A percentile compares a stretch with the other conserved stretches of the same genome.
Conservation (phyloP, 2,797 vertebrate species). For the Spea hammondii region DNA sequence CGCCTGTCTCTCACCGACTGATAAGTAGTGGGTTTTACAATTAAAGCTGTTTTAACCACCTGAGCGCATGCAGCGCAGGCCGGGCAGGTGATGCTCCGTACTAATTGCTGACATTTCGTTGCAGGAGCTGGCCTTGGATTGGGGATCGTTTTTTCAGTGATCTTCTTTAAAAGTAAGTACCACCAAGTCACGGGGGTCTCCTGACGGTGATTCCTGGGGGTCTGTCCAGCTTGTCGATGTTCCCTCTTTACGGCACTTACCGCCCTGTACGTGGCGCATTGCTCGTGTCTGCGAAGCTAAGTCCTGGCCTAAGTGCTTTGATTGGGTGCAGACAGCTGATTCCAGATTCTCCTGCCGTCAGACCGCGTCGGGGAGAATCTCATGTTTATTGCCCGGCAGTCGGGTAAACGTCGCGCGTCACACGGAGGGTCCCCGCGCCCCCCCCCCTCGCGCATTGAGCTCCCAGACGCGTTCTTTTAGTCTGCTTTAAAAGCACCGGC, state of each 20-base stretch:
- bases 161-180: constrained; percentile 90
- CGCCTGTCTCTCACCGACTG: neutral
- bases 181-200: too few species aligned
- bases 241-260: too few species aligned
- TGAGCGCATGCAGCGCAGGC: neutral
- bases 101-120: constrained; percentile 40
- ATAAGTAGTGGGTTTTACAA: neutral
- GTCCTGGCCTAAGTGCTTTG: neutral
- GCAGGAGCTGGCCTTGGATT: constrained; percentile 83
- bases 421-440: too few species aligned
- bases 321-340: neutral
- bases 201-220: too few species aligned
- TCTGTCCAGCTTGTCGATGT: too few species aligned
- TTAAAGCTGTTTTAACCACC: too few species aligned
- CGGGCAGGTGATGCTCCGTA: neutral
- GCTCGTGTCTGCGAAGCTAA: neutral
- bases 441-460: too few species aligned
- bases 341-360: neutral
- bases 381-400: too few species aligned
- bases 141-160: constrained; percentile 82
- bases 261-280: neutral
- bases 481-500: too few species aligned
- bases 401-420: too few species aligned
- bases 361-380: neutral
- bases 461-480: too few species aligned